Evolutionary conservation across 2,797 vertebrate species (phyloP), one percentile per base, ranked within the genome.

Genomic region (Xiphophorus birchmanni): DNA sequence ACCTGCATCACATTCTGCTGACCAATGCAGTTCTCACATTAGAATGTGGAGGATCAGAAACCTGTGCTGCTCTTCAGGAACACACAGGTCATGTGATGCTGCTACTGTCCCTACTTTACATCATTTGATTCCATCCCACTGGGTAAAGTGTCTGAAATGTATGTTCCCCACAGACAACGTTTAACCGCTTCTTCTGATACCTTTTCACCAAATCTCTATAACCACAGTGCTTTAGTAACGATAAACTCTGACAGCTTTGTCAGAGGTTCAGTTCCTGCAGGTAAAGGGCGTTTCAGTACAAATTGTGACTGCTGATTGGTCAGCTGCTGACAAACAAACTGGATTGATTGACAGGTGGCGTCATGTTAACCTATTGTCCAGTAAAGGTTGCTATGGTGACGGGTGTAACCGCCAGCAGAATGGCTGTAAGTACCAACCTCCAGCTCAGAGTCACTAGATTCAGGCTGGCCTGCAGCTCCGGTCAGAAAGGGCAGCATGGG

Each of bases 401-500:
- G 1, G 26, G 26, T 12, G 9, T n/a, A 56, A 4, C 10, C 10
- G 13, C 26, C 54, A 29, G 26, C n/a, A 29, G 54, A 5, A n/a
- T 45, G 42, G 26, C 15, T 17, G 5, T 47, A n/a, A 10, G 29
- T 65, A 76, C 45, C 63, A 86, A 99, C 98, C 96, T 99, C 98
- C 0, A 96, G 94, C 86, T 99, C 98, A 0, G 98, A 97, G 93
- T 99, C 98, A n/a, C 96, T 99, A 89, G 97, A 97, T 88, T 99
- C 98, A 0, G 96, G 96, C 54, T 98, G 98, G 40, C 95, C 88
- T 8, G 96, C 83, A 1, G 90, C 89, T 26, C 97, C 96, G 0
- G 96, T 80, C 2, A 99, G 90, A 85, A 99, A 97, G 48, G 99
- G 98, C 79, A 99, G 87, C 98, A 99, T 98, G 42, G 98, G 98